These are phyloP conservation scores for Stenurella melanura DNA, from an alignment of 2,888 invertebrate species.

Conservation along the genomic window DNA sequence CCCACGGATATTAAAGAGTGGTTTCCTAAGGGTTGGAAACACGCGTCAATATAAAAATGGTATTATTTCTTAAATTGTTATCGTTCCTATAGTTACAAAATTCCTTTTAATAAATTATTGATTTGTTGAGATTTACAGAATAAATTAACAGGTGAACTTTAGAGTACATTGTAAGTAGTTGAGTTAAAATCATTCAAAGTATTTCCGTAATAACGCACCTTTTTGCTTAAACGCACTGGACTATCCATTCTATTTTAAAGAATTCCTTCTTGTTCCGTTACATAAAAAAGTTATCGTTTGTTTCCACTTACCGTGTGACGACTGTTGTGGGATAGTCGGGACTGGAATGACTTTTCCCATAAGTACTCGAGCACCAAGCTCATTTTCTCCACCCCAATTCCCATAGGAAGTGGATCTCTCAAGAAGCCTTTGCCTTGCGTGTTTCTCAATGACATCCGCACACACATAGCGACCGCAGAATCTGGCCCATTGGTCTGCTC, in stretches of 20 bases:
- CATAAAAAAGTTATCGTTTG: neutral
- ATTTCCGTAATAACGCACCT: no score
- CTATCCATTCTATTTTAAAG: slow-evolving; percentile 15
- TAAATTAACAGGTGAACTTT: no score
- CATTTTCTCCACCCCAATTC: slow-evolving; percentile 79
- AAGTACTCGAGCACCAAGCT: slow-evolving; percentile 75
- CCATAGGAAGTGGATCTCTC: slow-evolving; percentile 76
- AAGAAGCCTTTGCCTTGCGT: slow-evolving; percentile 76
- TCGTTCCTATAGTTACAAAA: no score
- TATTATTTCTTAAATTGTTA: no score
- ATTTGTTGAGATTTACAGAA: no score
- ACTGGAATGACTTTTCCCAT: slow-evolving; percentile 74
- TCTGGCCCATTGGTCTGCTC: slow-evolving; percentile 85
- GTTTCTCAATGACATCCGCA: slow-evolving; percentile 83
- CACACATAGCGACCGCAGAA: slow-evolving; percentile 83
- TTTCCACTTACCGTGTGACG: slow-evolving; percentile 65
- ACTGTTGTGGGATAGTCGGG: slow-evolving; percentile 61
- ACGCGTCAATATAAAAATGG: no score
- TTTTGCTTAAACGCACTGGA: no score
- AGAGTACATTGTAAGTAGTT: no score
- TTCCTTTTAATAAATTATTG: no score
- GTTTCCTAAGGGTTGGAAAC: no score
- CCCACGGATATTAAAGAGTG: no score
- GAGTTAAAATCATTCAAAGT: no score
- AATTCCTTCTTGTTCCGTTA: neutral